Evolutionary conservation across 1,140 invertebrate genomes (phyloP).

Genomic region (Belonocnema kinseyi): DNA sequence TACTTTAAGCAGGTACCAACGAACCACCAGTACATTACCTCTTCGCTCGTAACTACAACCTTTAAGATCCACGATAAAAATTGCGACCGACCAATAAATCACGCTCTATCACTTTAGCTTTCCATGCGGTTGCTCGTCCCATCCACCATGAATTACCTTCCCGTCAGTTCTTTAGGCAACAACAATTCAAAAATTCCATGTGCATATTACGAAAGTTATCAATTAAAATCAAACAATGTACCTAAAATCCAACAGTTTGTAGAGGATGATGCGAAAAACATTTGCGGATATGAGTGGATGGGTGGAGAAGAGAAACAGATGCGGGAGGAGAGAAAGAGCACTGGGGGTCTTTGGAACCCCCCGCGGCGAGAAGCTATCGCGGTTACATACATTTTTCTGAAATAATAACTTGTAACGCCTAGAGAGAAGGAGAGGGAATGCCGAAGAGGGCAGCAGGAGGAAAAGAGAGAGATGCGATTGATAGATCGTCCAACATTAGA

Average conservation of each 20-base stretch:
- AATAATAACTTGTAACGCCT: constrained; percentile 70
- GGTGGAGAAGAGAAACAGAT: constrained; percentile 35
- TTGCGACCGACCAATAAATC: constrained; percentile 59
- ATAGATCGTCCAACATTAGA: constrained; percentile 68
- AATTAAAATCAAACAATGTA: background rate
- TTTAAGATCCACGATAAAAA: constrained; percentile 59
- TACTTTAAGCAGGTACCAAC: constrained; percentile 43
- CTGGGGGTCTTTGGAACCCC: constrained; percentile 62
- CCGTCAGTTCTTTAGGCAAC: too few species aligned
- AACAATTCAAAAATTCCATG: background rate
- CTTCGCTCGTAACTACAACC: constrained; percentile 51
- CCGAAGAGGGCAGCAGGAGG: constrained; percentile 36
- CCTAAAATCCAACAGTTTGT: constrained; percentile 28
- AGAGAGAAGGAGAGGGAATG: constrained; percentile 56
- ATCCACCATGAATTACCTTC: background rate
- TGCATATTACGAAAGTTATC: constrained; percentile 28
- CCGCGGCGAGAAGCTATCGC: constrained; percentile 66
- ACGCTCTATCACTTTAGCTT: constrained; percentile 50
- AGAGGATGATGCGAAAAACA: constrained; percentile 37
- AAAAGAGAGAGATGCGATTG: constrained; percentile 58
- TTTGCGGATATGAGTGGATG: constrained; percentile 21
- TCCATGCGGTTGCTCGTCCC: constrained; percentile 43
- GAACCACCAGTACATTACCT: constrained; percentile 37
- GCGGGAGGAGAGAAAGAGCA: constrained; percentile 54
- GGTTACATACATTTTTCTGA: constrained; percentile 66